A percentile compares a stretch with the other conserved stretches of the same genome.
Conservation (phyloP, 1,140 invertebrate species). For the Pogonomyrmex barbatus region DNA sequence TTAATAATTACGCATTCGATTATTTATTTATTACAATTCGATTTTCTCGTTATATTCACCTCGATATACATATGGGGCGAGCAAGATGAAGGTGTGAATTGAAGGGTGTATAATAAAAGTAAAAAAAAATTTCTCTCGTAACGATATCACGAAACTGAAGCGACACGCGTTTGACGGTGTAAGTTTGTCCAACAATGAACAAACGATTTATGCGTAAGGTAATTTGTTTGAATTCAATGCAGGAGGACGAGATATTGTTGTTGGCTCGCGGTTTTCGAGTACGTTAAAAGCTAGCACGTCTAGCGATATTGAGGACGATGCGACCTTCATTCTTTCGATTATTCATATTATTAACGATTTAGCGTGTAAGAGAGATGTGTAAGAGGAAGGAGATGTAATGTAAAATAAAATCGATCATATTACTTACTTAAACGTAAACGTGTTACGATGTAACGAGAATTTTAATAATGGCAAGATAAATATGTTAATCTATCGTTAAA, state of each 20-base stretch:
- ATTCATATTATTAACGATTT: conserved; percentile 54
- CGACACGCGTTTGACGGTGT: neutral
- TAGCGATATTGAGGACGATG: conserved; percentile 5
- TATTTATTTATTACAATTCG: neutral
- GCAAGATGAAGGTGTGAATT: neutral
- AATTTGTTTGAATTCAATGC: conserved; percentile 32
- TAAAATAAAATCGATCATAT: conserved; percentile 59
- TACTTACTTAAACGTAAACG: conserved; percentile 34
- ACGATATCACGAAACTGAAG: neutral
- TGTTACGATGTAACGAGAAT: conserved; percentile 48
- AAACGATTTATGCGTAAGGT: conserved; percentile 18
- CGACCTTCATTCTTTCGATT: conserved; percentile 30
- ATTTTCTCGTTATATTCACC: conserved; percentile 30
- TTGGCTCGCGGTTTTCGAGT: conserved; percentile 16
- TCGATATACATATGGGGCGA: neutral
- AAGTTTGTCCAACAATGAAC: neutral
- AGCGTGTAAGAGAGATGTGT: conserved; percentile 54
- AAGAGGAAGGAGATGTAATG: conserved; percentile 46
- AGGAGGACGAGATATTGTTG: conserved; percentile 1
- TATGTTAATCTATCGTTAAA: conserved; percentile 52
- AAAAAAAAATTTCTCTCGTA: neutral
- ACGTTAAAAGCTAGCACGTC: neutral
- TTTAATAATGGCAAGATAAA: conserved; percentile 52
- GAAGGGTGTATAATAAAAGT: conserved; percentile 24
- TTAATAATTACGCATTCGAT: neutral